Evolutionary conservation across 2,888 invertebrate genomes (phyloP), one percentile per base, ranked within the genome.

Genomic region (Saturnia japonica): DNA sequence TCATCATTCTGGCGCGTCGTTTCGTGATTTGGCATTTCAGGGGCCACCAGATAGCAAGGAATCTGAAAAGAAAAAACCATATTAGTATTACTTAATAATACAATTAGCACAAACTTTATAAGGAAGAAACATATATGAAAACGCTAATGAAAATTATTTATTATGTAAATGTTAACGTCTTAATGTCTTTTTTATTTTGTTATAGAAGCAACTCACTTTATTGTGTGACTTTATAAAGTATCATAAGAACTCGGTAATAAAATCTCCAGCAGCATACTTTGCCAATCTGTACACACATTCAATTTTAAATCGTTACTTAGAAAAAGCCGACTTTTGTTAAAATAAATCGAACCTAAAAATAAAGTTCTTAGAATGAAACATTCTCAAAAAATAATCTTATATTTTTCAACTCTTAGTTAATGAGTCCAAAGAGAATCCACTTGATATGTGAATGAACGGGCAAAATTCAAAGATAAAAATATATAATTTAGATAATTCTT

Each of bases 11-110:
- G 14, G 98, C 98, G 25, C 98, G 96, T 71, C 97, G 95, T 84
- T 97, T 97, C 67, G 98, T 98, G 90, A 99, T 97, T 89, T 98
- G 98, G 84, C 97, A 96, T 84, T 97, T 97, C 81, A 99, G 90
- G 1, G 98, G 98, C 96, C 98, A 98, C 97, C 99, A 98, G 82
- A 99, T 99, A 67, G 99, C 99, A 78, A 99, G 95, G 88, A 98
- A 99, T 94, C 99, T 99, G 96, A 25, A 80, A 73, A 72, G 34
- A 25, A 40, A 25, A 25, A 1, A 22, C 1, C 43, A 11, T 68
- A 9, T 66, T 62, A 68, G 47, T 68, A 40, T 34, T 28, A n/a
- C 62, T 22, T 8, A 3, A 40, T 19, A 66, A 16, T n/a, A n/a
- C n/a, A 40, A 54, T 22, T n/a, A 68, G 12, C 22, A 68, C 8